Conservation (phyloP, 2,113 vertebrate genomes). For the Scartelaos histophorus region DNA sequence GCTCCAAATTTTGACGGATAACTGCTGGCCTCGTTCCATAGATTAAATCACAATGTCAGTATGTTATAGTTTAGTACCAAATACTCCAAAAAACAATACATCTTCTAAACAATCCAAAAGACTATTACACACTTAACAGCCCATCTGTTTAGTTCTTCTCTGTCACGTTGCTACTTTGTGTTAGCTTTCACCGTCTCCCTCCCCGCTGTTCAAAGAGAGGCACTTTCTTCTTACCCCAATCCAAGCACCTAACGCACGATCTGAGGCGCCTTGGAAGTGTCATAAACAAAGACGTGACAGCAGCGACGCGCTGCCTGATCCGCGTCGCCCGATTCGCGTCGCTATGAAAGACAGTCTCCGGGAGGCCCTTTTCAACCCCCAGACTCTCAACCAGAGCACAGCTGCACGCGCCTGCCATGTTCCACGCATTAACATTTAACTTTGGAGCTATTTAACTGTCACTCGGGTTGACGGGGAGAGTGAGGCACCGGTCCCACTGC, state of each 20-base stretch:
- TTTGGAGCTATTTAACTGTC: constrained; percentile 47
- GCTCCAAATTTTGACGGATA: no score
- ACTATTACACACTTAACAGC: constrained; percentile 10
- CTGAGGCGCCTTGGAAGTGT: constrained; percentile 49
- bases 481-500: constrained; percentile 20
- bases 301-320: constrained; percentile 19
- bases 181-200: constrained; percentile 7
- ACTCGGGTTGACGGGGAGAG: constrained; percentile 41
- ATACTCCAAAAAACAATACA: no score
- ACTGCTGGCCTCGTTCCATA: not conserved
- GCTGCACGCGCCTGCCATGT: constrained; percentile 25
- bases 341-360: constrained; percentile 41
- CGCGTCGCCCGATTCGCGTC: constrained; percentile 15
- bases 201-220: constrained; percentile 1
- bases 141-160: constrained; percentile 24
- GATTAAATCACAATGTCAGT: not conserved
- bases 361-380: constrained; percentile 31
- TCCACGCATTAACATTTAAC: constrained; percentile 38
- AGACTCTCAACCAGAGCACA: constrained; percentile 25
- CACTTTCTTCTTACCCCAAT: not conserved
- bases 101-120: constrained; percentile 15
- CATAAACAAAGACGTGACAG: constrained; percentile 51
- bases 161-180: constrained; percentile 40
- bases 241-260: constrained; percentile 37
- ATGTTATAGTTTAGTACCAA: no score